phyloP scores from a whole-genome alignment of 2,113 vertebrate genomes.

The Poeciliopsis turrubarensis region DNA sequence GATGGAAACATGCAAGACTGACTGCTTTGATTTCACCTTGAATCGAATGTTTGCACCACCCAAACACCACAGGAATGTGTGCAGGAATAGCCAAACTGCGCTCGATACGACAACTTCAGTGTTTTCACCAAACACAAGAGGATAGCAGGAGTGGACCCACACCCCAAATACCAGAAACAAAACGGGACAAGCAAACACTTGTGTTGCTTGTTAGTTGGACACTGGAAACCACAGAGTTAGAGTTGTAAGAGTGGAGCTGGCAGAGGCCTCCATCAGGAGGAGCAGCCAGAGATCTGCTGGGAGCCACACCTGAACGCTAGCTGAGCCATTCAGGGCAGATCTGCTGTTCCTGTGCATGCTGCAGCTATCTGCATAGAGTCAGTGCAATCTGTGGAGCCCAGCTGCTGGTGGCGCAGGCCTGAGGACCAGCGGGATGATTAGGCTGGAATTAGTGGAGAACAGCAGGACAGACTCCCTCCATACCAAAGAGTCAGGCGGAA shows the following conservation, averaged over 20 bases:
- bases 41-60: background rate
- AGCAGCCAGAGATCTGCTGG: background rate
- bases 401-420: conserved; percentile 57
- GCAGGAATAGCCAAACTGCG: background rate
- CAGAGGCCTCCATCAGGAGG: background rate
- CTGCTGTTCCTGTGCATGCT: background rate
- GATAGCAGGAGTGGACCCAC: background rate
- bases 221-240: conserved; percentile 37
- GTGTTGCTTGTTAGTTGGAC: conserved; percentile 62
- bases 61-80: background rate
- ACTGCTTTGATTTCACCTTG: background rate
- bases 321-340: no score
- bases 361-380: background rate
- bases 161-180: background rate
- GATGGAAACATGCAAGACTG: background rate
- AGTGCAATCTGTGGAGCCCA: background rate
- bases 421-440: conserved; percentile 34
- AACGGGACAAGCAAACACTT: background rate
- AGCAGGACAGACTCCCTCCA: conserved; percentile 69
- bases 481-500: conserved; percentile 66
- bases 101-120: background rate
- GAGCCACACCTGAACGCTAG: background rate
- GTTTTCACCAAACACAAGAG: background rate
- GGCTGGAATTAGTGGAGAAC: conserved; percentile 67
- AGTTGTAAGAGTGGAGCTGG: conserved; percentile 51